Evolutionary conservation across 2,888 invertebrate species (phyloP), one percentile per base, ranked within the genome.

Genomic region (Acanthoscelides obtectus): DNA sequence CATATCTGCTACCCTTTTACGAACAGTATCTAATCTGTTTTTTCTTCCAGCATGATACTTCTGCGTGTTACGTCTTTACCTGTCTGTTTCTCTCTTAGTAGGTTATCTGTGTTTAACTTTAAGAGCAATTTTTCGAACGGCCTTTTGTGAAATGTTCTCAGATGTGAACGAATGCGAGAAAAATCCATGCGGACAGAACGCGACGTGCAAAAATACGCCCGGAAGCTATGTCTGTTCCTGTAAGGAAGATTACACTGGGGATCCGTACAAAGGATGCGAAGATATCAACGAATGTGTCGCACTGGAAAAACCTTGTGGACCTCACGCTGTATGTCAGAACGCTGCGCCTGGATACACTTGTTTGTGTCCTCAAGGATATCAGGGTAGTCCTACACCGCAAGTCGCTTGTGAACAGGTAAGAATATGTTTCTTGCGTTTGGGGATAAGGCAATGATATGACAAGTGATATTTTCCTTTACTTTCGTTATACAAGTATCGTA

Each of bases 151-250:
- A 83, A 82, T 84, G 79, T 83, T 83, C 82, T 80, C 83, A 96
- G 96, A 96, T 92, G 90, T 95, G 86, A 94, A 96, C 89, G 97
- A 97, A 89, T 98, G 97, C 88, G 91, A 90, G 86, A 92, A 91
- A 84, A 92, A 93, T 84, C 94, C 95, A 76, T 98, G 97, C 87
- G 95, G 96, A 81, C 89, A 90, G 82, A 94, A 97, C 85, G 94
- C 96, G 71, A 87, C 93, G 75, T 98, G 98, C 86, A 92, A 93
- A 82, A 97, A 98, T 86, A 94, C 94, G 72, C 87, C 93, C 73
- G 97, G 97, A 79, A 95, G 95, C 86, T 97, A 91, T 86, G 88
- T 91, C 80, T 98, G 98, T 86, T 89, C 91, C 75, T 98, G 98
- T 86, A 91, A 92, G 81, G 90, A 92, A 77, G 96, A 96, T 83